These are phyloP conservation scores for Orbicella faveolata DNA, from an alignment of 64 coral and sea anemone genomes.

Conservation along the genomic window DNA sequence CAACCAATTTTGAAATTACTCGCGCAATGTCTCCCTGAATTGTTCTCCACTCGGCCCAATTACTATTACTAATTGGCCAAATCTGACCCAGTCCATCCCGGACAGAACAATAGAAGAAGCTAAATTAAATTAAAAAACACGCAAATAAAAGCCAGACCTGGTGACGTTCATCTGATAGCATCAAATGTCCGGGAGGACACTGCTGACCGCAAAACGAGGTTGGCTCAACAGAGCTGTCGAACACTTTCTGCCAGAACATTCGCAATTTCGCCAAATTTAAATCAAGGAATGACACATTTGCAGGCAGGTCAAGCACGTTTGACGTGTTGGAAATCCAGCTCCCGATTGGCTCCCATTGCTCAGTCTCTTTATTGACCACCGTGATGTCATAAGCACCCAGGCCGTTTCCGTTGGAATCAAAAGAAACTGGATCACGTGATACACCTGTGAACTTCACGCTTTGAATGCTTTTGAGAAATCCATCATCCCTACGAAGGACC, in stretches of 20 bases:
- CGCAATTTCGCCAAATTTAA: constrained; percentile 40
- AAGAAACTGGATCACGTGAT: constrained; percentile 67
- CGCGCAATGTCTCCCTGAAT: too few relatives aligned
- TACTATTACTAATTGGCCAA: too few relatives aligned
- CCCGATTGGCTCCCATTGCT: constrained; percentile 64
- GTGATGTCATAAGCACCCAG: constrained; percentile 76
- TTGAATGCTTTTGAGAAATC: constrained; percentile 63
- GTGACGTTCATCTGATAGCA: constrained; percentile 34
- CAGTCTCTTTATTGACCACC: constrained; percentile 56
- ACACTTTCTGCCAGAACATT: constrained; percentile 41
- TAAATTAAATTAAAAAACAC: background rate
- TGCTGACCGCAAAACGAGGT: constrained; percentile 60
- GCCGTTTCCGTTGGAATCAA: constrained; percentile 71
- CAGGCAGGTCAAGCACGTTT: constrained; percentile 20
- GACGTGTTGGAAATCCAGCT: constrained; percentile 78
- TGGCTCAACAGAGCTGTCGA: constrained; percentile 30
- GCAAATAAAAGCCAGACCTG: constrained; percentile 37
- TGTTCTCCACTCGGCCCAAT: too few relatives aligned
- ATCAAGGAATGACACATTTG: constrained; percentile 61
- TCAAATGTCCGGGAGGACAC: constrained; percentile 66
- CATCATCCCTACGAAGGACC: constrained; percentile 11
- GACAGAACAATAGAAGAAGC: background rate
- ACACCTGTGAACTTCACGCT: constrained; percentile 59
- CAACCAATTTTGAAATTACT: too few relatives aligned
- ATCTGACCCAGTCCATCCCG: too few relatives aligned